phyloP scores from a whole-genome alignment of 1,140 invertebrate genomes.

The Bilobella aurantiaca region DNA sequence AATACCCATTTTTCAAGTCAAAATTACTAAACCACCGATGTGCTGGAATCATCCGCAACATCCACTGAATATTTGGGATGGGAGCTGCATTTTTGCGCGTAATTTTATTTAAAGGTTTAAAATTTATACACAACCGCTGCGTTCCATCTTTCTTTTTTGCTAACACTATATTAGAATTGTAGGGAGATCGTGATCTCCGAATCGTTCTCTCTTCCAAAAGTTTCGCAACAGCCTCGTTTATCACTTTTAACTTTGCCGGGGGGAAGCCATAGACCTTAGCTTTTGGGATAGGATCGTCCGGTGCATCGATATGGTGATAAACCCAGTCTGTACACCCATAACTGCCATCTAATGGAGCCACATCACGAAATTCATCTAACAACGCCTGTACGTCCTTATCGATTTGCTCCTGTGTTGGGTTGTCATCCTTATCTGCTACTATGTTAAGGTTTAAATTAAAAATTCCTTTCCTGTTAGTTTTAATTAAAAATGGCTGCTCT shows the following conservation, averaged over 20 bases:
- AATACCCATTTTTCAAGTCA: slow-evolving; percentile 36
- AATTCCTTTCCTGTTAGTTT: not conserved
- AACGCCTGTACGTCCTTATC: no score
- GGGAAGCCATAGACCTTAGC: not conserved
- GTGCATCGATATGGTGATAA: slow-evolving; percentile 18
- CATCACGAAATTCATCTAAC: slow-evolving; percentile 9
- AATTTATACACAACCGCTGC: slow-evolving; percentile 8
- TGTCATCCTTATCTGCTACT: no score
- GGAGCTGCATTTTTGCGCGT: slow-evolving; percentile 16
- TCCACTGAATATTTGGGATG: slow-evolving; percentile 14
- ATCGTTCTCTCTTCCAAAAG: slow-evolving; percentile 14
- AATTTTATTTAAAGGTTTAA: slow-evolving; percentile 11
- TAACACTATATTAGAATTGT: slow-evolving; percentile 12
- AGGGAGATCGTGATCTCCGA: slow-evolving; percentile 1
- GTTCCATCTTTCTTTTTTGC: slow-evolving; percentile 15
- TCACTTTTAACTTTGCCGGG: slow-evolving; percentile 8
- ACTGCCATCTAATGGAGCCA: not conserved
- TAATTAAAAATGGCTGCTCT: not conserved
- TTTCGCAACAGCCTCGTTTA: slow-evolving; percentile 15
- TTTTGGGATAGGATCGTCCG: not conserved
- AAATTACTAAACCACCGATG: slow-evolving; percentile 24
- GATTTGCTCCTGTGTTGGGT: no score
- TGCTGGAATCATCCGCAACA: not conserved
- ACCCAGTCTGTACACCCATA: slow-evolving; percentile 3
- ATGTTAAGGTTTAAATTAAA: slow-evolving; percentile 6